Evolutionary conservation across 2,113 vertebrate species (phyloP).

Genomic region (Dendrocopos noguchii): DNA sequence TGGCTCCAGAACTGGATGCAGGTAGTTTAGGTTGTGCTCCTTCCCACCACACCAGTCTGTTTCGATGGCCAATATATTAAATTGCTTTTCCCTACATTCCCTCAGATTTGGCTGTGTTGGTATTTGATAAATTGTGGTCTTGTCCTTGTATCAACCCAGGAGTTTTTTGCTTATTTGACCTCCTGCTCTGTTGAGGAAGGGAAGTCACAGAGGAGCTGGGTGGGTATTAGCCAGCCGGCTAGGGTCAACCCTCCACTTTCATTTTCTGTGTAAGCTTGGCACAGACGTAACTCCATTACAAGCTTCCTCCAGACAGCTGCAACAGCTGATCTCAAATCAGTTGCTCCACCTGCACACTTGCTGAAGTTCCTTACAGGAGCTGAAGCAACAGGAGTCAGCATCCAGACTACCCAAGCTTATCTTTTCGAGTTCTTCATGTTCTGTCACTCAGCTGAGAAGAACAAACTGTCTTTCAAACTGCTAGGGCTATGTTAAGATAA

Average conservation of each 20-base stretch:
- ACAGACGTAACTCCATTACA: neutral
- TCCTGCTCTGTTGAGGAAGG: neutral
- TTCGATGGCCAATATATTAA: neutral
- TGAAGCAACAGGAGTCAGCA: neutral
- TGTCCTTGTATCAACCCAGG: neutral
- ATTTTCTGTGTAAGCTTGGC: neutral
- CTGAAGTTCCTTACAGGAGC: neutral
- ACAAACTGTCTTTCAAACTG: neutral
- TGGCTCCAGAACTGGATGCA: neutral
- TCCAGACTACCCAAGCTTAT: neutral
- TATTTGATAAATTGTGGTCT: neutral
- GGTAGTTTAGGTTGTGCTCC: neutral
- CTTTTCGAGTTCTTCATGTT: neutral
- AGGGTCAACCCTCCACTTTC: neutral
- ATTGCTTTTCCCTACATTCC: neutral
- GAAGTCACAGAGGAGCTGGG: neutral
- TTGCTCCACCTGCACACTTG: neutral
- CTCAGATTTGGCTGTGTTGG: neutral
- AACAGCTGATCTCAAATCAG: neutral
- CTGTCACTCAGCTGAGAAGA: neutral
- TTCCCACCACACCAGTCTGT: neutral
- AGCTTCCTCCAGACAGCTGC: neutral
- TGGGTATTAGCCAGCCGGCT: neutral
- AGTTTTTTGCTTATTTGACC: neutral
- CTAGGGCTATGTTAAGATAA: fast-evolving